Evolutionary conservation across 2,888 invertebrate genomes (phyloP).

Genomic region (Chrysina gloriosa): DNA sequence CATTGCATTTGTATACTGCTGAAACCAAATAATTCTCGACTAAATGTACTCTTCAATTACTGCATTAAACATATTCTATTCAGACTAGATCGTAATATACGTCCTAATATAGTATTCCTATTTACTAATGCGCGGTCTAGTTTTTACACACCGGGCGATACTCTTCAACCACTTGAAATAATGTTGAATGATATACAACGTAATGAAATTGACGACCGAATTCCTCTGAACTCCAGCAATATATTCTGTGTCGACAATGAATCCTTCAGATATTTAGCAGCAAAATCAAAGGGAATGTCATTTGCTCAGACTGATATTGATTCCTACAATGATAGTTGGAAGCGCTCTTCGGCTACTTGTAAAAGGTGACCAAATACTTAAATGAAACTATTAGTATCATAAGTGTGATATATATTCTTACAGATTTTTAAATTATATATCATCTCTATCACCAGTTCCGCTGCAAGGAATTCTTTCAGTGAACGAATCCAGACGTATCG

Average conservation of each 20-base stretch:
- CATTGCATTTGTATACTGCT: conserved; percentile 58
- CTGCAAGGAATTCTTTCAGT: conserved; percentile 32
- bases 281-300: conserved; percentile 50
- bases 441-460: not conserved
- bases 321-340: conserved; percentile 51
- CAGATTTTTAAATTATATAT: conserved; percentile 30
- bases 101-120: conserved; percentile 58
- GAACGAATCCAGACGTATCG: conserved; percentile 39
- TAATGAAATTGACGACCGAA: conserved; percentile 50
- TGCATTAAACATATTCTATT: conserved; percentile 58
- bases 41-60: conserved; percentile 57
- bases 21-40: conserved; percentile 55
- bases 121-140: conserved; percentile 57
- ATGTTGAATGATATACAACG: conserved; percentile 51
- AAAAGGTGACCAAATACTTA: conserved; percentile 37
- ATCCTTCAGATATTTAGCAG: conserved; percentile 57
- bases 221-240: conserved; percentile 53
- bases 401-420: no score
- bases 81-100: conserved; percentile 57
- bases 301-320: conserved; percentile 45
- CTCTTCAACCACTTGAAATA: conserved; percentile 51
- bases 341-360: conserved; percentile 45
- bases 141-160: conserved; percentile 57
- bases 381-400: no score
- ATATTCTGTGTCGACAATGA: conserved; percentile 61